Base-by-base conservation (phyloP, 1,140 invertebrate species). In the Sitophilus oryzae region DNA sequence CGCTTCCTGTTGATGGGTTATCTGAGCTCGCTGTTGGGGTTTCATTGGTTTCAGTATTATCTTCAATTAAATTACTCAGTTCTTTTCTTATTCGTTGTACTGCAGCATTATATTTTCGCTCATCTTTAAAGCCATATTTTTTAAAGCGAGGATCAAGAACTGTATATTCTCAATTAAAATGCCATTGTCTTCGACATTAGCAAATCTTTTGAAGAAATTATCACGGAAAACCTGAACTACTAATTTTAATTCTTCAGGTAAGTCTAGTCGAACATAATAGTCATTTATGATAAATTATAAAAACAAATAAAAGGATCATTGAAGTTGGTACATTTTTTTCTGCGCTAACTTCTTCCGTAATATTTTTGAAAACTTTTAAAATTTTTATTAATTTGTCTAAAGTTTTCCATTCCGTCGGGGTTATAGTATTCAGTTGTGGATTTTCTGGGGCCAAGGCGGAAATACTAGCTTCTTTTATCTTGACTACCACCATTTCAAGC, bases 141-240 rank as follows among this genome's bases (percentile, higher is more conserved):
- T 45, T 45, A 45, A 45, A 45, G n/a, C 43, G 19, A 6, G 43
- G 20, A 11, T 45, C 23, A 6, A 45, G 18, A 14, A 45, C 20
- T 11, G 43, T 45, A 14, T 9, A 45, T 45, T 45, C 43, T 45
- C n/a, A n/a, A 22, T 3, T 2, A 22, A 22, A 45, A 45, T 45
- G 14, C 4, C 20, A 22, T 2, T 2, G 25, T 22, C 20, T 45
- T 45, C 43, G 8, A 45, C 20, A 22, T 45, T 22, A 21, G 11
- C n/a, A 22, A 45, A 45, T 3, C 43, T 9, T 21, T 22, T 19
- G 11, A 21, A 45, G 25, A 45, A 45, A 19, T 45, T 22, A 25
- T 45, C n/a, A 22, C 2, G 10, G 10, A 16, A 45, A n/a, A 23
- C n/a, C 25, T 45, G 10, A 2, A 16, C 8, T 21, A 45, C 23